Evolutionary conservation across 1,140 invertebrate species (phyloP), one percentile per base, ranked within the genome.

Genomic region (Brachionus sp.): DNA sequence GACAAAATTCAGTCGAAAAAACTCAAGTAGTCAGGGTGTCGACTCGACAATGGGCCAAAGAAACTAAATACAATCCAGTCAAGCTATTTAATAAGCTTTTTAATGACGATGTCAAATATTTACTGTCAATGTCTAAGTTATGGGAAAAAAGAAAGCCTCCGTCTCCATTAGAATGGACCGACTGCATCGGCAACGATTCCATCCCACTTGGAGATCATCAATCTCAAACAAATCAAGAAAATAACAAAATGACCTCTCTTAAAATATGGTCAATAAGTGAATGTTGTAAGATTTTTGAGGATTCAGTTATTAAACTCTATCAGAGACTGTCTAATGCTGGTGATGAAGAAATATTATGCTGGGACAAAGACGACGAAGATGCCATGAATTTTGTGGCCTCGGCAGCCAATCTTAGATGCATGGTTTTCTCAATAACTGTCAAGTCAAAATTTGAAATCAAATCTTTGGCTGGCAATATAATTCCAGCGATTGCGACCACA

Each of bases 401-500:
- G 2, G 95, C 95, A 88, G 93, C 96, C 0, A 99, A 99, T 88
- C 93, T 99, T 83, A 91, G 97, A 46, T 92, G 94, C 0, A 90
- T 95, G 85, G 95, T 98, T 85, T 99, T 98, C 90, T 92, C 93
- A 50, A 99, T 99, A 87, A 87, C 91, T 53, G 91, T 92, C 64
- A 96, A 98, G 86, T 94, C 93, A 0, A 90, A 93, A 73, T 99
- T 98, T 89, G 95, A 97, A 86, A 93, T 98, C 3, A 99, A 98
- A 92, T 98, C 97, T 33, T 98, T 98, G 94, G 97, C 97, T 10
- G 97, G 97, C 1, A 92, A 92, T 86, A 99, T 99, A 84, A 97
- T 99, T 86, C 97, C 97, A 57, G 97, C 97, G 0, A 98, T 99
- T 87, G 97, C 97, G 0, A 97, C 97, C 3, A 98, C 97, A 3